phyloP scores from a whole-genome alignment of 2,888 invertebrate genomes.

The Morinoia aosen region DNA sequence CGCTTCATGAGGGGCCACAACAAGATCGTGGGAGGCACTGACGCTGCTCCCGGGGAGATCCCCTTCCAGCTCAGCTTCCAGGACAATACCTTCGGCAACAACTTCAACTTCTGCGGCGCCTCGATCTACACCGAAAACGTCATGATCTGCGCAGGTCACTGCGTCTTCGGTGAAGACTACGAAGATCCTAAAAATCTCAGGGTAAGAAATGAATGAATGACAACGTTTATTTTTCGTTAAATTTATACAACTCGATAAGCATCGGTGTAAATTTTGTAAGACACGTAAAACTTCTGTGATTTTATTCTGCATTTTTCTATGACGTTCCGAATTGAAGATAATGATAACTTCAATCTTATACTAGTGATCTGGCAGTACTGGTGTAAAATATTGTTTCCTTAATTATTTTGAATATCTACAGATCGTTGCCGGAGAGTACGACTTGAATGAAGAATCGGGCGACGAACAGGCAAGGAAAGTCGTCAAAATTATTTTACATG shows the following conservation, averaged over 20 bases:
- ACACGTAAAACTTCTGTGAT: too few relatives aligned
- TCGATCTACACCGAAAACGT: conserved; percentile 43
- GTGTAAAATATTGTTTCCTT: too few relatives aligned
- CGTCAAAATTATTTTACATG: conserved; percentile 78
- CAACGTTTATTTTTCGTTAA: conserved; percentile 3
- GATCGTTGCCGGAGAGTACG: conserved; percentile 70
- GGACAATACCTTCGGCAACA: conserved; percentile 45
- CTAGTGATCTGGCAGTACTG: too few relatives aligned
- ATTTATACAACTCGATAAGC: background rate
- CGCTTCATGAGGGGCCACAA: conserved; percentile 53
- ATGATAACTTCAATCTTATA: too few relatives aligned
- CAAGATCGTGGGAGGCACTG: conserved; percentile 56
- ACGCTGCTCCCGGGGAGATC: conserved; percentile 58
- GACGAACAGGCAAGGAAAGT: conserved; percentile 58
- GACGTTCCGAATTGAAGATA: too few relatives aligned
- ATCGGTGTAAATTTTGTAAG: too few relatives aligned
- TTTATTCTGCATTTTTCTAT: too few relatives aligned
- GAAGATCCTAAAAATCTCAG: conserved; percentile 2
- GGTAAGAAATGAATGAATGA: background rate
- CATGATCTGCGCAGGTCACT: conserved; percentile 59
- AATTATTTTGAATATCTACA: conserved; percentile 59
- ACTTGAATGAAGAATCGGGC: conserved; percentile 70
- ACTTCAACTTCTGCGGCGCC: conserved; percentile 58
- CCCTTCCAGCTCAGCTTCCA: conserved; percentile 55
- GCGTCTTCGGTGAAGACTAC: conserved; percentile 38